phyloP scores from a whole-genome alignment of 2,797 vertebrate species.

The Pogonophryne albipinna region DNA sequence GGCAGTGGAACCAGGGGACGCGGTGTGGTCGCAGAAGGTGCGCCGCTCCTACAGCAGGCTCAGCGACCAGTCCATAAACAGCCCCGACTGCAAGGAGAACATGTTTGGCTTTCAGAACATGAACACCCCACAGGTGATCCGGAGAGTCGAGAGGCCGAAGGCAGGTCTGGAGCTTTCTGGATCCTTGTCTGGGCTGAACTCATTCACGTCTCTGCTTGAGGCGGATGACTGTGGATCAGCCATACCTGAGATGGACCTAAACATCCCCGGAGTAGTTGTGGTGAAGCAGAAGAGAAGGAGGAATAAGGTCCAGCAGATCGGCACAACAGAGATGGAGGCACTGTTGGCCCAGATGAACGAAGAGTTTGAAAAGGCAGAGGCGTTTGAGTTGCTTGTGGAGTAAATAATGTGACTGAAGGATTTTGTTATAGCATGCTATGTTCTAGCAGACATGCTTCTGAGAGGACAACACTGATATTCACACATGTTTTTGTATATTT shows the following conservation, averaged over 20 bases:
- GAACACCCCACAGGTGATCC: slow-evolving; percentile 67
- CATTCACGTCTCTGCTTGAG: slow-evolving; percentile 62
- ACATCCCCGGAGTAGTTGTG: slow-evolving; percentile 74
- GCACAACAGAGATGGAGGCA: slow-evolving; percentile 59
- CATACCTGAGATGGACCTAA: slow-evolving; percentile 48
- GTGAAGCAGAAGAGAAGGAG: slow-evolving; percentile 68
- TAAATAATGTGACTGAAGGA: slow-evolving; percentile 5
- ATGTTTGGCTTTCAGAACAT: slow-evolving; percentile 77
- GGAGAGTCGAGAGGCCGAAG: background rate
- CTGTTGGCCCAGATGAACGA: slow-evolving; percentile 77
- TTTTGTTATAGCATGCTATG: background rate
- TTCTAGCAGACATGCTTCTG: slow-evolving; percentile 13
- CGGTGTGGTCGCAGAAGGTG: slow-evolving; percentile 71
- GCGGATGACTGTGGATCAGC: slow-evolving; percentile 24
- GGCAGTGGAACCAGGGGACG: slow-evolving; percentile 23
- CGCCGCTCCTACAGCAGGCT: slow-evolving; percentile 79
- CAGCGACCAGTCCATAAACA: slow-evolving; percentile 60
- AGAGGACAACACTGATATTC: background rate
- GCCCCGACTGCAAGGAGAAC: slow-evolving; percentile 47
- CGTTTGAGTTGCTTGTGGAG: slow-evolving; percentile 76
- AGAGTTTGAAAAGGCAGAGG: slow-evolving; percentile 75
- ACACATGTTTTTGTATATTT: slow-evolving; percentile 10
- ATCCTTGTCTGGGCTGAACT: slow-evolving; percentile 44
- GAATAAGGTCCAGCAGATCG: slow-evolving; percentile 65
- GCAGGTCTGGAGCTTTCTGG: slow-evolving; percentile 36